Evolutionary conservation across 2,797 vertebrate genomes (phyloP).

Genomic region (Zenarchopterus dispar): DNA sequence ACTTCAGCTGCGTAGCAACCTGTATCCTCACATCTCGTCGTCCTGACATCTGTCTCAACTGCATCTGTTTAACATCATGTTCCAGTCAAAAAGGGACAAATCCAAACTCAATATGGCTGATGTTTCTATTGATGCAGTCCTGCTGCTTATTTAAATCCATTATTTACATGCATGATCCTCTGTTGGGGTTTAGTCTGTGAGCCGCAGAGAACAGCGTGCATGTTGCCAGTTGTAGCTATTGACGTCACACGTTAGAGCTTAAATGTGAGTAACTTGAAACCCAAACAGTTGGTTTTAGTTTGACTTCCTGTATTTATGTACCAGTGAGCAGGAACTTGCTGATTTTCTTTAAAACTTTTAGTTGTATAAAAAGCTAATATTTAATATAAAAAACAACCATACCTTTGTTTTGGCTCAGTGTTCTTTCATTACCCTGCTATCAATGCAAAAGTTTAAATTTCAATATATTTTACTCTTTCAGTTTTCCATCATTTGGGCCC

Average conservation of each 20-base stretch:
- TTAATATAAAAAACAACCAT: no score
- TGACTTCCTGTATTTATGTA: conserved; percentile 43
- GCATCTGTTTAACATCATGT: conserved; percentile 5
- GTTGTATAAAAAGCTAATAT: not conserved
- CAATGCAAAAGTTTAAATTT: no score
- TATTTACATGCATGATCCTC: conserved; percentile 34
- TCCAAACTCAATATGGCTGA: conserved; percentile 16
- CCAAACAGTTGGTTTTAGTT: conserved; percentile 17
- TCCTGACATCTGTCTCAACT: no score
- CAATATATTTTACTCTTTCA: no score
- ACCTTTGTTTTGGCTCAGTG: no score
- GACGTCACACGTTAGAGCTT: conserved; percentile 12
- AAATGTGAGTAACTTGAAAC: conserved; percentile 45
- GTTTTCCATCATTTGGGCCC: no score
- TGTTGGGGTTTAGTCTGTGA: conserved; percentile 7
- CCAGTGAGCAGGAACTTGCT: not conserved
- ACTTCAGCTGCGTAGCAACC: not conserved
- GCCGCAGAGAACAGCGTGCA: conserved; percentile 11
- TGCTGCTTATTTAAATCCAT: conserved; percentile 22
- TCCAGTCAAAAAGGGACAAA: conserved; percentile 44
- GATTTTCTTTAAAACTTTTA: not conserved
- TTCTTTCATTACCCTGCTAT: no score
- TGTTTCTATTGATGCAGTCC: conserved; percentile 44
- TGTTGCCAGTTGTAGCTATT: not conserved
- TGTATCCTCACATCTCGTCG: no score